Conservation (phyloP, 2,113 vertebrate species). For the Eclectus roratus region DNA sequence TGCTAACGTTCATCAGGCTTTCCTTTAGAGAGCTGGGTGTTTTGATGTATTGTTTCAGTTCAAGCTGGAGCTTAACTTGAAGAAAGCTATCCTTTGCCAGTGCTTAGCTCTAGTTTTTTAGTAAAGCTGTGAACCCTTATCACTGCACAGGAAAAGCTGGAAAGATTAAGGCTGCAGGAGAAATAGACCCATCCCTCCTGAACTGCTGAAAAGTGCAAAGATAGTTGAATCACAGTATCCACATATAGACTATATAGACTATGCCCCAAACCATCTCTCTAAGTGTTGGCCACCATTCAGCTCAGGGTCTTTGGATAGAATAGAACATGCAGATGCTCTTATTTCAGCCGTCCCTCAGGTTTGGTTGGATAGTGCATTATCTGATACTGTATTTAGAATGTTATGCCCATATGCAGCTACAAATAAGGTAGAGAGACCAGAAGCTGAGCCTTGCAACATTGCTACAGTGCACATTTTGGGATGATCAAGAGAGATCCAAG, state of each 20-base stretch:
- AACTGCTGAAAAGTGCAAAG: background rate
- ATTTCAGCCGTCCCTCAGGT: background rate
- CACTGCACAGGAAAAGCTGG: background rate
- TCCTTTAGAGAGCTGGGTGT: background rate
- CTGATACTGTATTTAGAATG: background rate
- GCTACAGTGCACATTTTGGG: background rate
- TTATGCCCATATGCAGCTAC: background rate
- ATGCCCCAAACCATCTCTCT: background rate
- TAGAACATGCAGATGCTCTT: background rate
- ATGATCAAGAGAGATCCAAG: background rate
- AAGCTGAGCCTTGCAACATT: background rate
- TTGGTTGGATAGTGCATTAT: background rate
- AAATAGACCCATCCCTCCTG: background rate
- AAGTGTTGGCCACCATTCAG: background rate
- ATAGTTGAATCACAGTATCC: background rate
- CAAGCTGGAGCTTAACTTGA: background rate
- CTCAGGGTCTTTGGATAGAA: background rate
- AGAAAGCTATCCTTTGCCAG: background rate
- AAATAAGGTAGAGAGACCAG: background rate
- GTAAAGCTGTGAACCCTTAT: background rate
- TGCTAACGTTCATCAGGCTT: background rate
- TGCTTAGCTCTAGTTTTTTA: background rate
- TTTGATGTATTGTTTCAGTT: background rate
- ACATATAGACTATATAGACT: background rate
- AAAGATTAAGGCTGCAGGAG: background rate